Percentiles rank a stretch among this genome's conserved stretches.
phyloP scores from a whole-genome alignment of 2,888 invertebrate species.

The Eristalis tenax region DNA sequence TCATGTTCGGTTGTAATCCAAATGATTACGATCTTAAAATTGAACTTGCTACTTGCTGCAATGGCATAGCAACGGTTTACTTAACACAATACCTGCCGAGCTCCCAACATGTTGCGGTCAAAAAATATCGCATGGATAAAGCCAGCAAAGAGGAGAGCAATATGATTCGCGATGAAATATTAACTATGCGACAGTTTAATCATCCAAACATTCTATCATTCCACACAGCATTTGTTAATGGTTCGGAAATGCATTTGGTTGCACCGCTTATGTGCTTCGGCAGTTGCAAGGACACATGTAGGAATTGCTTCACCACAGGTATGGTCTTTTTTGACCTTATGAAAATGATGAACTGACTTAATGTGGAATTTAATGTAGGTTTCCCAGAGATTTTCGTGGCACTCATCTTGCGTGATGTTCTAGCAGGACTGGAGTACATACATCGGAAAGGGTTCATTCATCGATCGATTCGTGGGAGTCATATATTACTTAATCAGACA shows the following conservation, averaged over 20 bases:
- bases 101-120: conserved; percentile 87
- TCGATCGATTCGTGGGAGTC: conserved; percentile 91
- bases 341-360: background rate
- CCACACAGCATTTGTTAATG: conserved; percentile 88
- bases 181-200: conserved; percentile 88
- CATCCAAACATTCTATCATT: conserved; percentile 91
- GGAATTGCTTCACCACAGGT: conserved; percentile 85
- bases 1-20: conserved; percentile 84
- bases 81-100: conserved; percentile 86
- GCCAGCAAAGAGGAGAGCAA: conserved; percentile 83
- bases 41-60: conserved; percentile 86
- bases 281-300: conserved; percentile 90
- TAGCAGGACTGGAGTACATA: conserved; percentile 90
- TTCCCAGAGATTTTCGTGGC: conserved; percentile 91
- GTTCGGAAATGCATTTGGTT: conserved; percentile 89
- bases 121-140: conserved; percentile 89
- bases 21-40: conserved; percentile 86
- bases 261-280: conserved; percentile 93
- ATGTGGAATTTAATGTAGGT: conserved; percentile 81
- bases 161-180: conserved; percentile 88
- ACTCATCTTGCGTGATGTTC: conserved; percentile 89
- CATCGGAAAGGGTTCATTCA: conserved; percentile 93
- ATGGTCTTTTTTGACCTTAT: conserved; percentile 10
- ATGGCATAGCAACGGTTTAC: conserved; percentile 87
- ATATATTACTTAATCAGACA: conserved; percentile 88